These are phyloP conservation scores for Zoanthus sansibaricus DNA, from an alignment of 92 coral and sea anemone genomes.

Conservation along the genomic window DNA sequence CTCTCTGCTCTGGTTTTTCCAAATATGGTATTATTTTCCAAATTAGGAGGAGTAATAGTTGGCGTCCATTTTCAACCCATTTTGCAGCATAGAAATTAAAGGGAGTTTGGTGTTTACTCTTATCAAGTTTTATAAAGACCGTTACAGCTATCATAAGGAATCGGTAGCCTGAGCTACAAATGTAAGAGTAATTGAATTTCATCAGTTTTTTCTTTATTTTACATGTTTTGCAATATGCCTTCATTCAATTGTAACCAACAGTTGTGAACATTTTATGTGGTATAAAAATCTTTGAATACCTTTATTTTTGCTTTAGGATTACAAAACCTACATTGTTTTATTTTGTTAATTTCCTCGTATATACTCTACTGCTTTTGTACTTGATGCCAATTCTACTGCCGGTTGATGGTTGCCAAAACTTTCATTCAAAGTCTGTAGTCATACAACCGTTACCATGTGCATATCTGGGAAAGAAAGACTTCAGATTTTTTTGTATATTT, in stretches of 20 bases:
- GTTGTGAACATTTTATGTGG: not conserved
- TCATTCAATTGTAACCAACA: not conserved
- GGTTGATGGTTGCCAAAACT: not conserved
- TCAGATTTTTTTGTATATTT: not conserved
- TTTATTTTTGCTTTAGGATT: not conserved
- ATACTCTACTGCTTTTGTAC: not conserved
- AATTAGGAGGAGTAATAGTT: constrained; percentile 36
- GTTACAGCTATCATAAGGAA: not conserved
- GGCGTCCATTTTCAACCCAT: constrained; percentile 15
- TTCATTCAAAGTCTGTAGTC: not conserved
- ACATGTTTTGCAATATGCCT: not conserved
- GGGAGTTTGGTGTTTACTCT: not conserved
- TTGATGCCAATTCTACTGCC: too few species aligned
- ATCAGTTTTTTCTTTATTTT: not conserved
- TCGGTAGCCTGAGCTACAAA: not conserved
- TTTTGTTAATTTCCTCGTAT: not conserved
- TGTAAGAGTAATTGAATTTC: not conserved
- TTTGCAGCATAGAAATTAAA: not conserved
- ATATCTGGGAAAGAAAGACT: not conserved
- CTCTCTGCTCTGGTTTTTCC: not conserved
- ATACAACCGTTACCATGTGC: not conserved
- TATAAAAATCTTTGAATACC: not conserved
- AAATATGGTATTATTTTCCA: constrained; percentile 31
- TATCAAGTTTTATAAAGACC: not conserved
- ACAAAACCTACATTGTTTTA: not conserved